Conservation (phyloP, 1,140 invertebrate genomes). For the Leptinotarsa defecta region DNA sequence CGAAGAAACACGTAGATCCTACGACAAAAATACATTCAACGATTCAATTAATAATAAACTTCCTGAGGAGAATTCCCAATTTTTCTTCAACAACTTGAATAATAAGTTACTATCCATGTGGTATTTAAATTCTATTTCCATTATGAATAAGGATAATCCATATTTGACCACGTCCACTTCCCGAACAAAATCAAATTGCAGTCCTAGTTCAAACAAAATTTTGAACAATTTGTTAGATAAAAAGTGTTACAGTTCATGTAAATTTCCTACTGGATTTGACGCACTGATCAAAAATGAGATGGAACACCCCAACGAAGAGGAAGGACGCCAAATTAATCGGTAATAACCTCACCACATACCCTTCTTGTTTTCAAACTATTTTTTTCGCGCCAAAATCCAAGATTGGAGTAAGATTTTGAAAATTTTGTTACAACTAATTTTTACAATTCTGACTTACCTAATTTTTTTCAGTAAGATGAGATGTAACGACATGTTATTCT, state of each 20-base stretch:
- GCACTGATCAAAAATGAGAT: slow-evolving; percentile 54
- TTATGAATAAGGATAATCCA: slow-evolving; percentile 46
- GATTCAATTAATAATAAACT: slow-evolving; percentile 42
- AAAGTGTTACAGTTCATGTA: slow-evolving; percentile 44
- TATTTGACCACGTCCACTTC: slow-evolving; percentile 40
- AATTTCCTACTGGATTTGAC: slow-evolving; percentile 49
- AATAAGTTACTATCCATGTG: slow-evolving; percentile 65
- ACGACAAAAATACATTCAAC: slow-evolving; percentile 42
- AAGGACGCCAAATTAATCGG: slow-evolving; percentile 25
- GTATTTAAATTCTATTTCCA: slow-evolving; percentile 63
- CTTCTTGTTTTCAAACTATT: too few relatives aligned
- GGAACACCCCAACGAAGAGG: slow-evolving; percentile 36
- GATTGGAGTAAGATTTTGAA: too few relatives aligned
- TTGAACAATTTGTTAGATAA: slow-evolving; percentile 54
- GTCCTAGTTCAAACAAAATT: slow-evolving; percentile 49
- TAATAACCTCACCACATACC: neutral
- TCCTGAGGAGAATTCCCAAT: slow-evolving; percentile 47
- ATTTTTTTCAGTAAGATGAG: too few relatives aligned
- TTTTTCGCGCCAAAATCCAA: too few relatives aligned
- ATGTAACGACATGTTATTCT: too few relatives aligned
- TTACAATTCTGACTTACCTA: too few relatives aligned
- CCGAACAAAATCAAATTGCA: slow-evolving; percentile 34
- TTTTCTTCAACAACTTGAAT: slow-evolving; percentile 58
- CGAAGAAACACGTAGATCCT: slow-evolving; percentile 35
- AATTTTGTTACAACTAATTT: too few relatives aligned